These are phyloP conservation scores for Prunella strophiata DNA, from an alignment of 2,797 vertebrate species.

Conservation along the genomic window DNA sequence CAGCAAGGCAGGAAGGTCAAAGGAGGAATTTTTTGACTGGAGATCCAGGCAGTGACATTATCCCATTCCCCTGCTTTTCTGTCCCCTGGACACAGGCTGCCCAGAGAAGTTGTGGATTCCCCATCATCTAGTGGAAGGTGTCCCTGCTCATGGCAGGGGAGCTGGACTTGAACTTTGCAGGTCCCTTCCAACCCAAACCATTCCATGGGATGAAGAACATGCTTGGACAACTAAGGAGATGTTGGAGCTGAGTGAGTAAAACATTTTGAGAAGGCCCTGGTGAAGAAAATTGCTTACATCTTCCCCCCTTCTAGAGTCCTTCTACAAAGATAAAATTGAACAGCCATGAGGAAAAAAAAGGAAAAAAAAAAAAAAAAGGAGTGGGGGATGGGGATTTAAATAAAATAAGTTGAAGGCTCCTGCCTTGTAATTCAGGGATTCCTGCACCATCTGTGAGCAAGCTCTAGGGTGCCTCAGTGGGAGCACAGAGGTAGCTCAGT, in stretches of 20 bases:
- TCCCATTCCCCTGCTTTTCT: not conserved
- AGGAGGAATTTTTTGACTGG: not conserved
- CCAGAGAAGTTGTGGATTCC: not conserved
- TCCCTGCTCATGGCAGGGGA: not conserved
- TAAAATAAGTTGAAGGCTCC: not conserved
- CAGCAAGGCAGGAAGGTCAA: not conserved
- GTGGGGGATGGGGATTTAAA: accelerated
- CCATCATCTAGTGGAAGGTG: not conserved
- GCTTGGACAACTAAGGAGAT: not conserved
- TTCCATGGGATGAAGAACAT: not conserved
- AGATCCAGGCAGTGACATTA: not conserved
- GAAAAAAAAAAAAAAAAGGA: accelerated
- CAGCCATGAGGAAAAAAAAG: accelerated
- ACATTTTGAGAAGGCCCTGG: not conserved
- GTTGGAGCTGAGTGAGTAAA: not conserved
- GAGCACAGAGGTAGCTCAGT: not conserved
- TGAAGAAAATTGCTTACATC: not conserved
- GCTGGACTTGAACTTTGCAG: not conserved
- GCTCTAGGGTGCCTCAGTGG: not conserved
- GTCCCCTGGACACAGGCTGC: not conserved
- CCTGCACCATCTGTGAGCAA: not conserved
- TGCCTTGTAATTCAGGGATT: not conserved
- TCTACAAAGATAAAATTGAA: not conserved
- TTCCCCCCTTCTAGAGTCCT: not conserved
- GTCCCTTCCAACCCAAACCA: not conserved